Evolutionary conservation across 2,113 vertebrate genomes (phyloP).

Genomic region (Chrysochloris asiatica): DNA sequence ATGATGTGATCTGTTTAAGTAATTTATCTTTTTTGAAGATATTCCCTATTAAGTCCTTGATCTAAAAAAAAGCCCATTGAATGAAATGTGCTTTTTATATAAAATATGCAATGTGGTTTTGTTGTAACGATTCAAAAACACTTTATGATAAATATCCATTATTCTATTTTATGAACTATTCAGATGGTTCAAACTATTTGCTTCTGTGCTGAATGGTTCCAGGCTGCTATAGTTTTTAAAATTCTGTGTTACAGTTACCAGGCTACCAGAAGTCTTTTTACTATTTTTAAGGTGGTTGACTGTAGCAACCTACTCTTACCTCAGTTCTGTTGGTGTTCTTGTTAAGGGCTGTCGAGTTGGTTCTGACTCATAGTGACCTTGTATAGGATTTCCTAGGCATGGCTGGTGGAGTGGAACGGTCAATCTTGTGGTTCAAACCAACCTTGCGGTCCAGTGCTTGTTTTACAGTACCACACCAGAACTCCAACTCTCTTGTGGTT

Average conservation of each 20-base stretch:
- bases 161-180: not conserved
- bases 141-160: slow-evolving; percentile 5
- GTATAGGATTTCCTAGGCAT: too few species aligned
- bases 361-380: too few species aligned
- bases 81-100: slow-evolving; percentile 23
- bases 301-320: not conserved
- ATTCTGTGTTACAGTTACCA: not conserved
- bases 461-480: too few species aligned
- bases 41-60: slow-evolving; percentile 1
- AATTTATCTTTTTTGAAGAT: not conserved
- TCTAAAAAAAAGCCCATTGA: not conserved
- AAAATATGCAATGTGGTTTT: not conserved
- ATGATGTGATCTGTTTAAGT: not conserved
- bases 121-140: not conserved
- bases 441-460: too few species aligned
- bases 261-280: slow-evolving; percentile 35
- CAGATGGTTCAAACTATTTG: slow-evolving; percentile 11
- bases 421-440: too few species aligned
- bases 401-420: too few species aligned
- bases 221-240: not conserved
- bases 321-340: too few species aligned
- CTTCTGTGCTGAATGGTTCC: not conserved
- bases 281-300: not conserved
- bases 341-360: too few species aligned
- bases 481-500: too few species aligned